Evolutionary conservation across 2,888 invertebrate species (phyloP), one percentile per base, ranked within the genome.

Genomic region (Melieria picta): DNA sequence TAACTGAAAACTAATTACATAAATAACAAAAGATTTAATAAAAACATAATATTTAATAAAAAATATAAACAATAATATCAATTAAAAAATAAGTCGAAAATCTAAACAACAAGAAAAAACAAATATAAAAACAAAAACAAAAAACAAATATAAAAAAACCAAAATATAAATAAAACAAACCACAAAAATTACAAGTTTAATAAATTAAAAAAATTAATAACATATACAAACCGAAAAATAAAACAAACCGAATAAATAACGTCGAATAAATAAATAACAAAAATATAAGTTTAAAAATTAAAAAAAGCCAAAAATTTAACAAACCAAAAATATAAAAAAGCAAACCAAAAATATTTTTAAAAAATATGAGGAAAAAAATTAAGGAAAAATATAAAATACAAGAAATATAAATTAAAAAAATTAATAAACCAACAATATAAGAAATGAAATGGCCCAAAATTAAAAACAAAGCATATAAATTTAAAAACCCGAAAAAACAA

Each of bases 91-190:
- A 43, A 11, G 60, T 30, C 7, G 7, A 42, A 30, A 45, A 60
- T 16, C 13, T 7, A 58, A 30, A 65, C 4, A 42, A n/a, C 7
- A 52, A 56, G 7, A 43, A 69, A 62, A 42, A 62, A 63, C 45
- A 10, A 42, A 46, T 4, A 56, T 13, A 63, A 56, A 64, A n/a
- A 16, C 11, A 4, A 13, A 16, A 56, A 0, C 6, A 43, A n/a
- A 42, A 66, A 3, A 47, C 5, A 56, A 9, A 10, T 7, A 43
- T 42, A 9, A 66, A 2, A 48, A 11, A 66, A 30, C 6, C 5
- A 13, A 58, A 13, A 58, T 42, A 57, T 58, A 65, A 50, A 70
- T n/a, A 11, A 61, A 47, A 47, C 52, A 5, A 42, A 57, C 56
- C 11, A 13, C n/a, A 56, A 11, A 46, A 16, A 16, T 16, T 16